phyloP scores from a whole-genome alignment of 2,888 invertebrate genomes.

The Chrysolina haemoptera region DNA sequence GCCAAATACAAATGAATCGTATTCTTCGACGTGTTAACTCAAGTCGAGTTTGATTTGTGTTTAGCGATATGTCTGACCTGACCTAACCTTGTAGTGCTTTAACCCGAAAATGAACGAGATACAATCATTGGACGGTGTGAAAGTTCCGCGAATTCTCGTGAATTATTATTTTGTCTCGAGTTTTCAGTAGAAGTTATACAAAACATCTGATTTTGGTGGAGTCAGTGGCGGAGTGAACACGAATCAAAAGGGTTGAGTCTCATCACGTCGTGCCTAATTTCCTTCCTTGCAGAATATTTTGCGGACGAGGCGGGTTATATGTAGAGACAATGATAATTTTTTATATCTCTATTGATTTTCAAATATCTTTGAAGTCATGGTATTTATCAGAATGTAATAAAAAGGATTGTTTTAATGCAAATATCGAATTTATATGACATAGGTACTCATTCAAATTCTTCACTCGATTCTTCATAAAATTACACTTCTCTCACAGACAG shows the following conservation, averaged over 20 bases:
- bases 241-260: no score
- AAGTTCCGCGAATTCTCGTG: conserved; percentile 31
- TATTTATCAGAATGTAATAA: no score
- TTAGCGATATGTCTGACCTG: conserved; percentile 39
- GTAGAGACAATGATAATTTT: no score
- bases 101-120: conserved; percentile 38
- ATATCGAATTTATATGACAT: no score
- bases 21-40: conserved; percentile 33
- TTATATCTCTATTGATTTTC: no score
- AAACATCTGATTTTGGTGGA: conserved; percentile 25
- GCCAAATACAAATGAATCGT: conserved; percentile 15
- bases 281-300: not conserved
- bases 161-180: conserved; percentile 26
- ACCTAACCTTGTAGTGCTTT: conserved; percentile 42
- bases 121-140: conserved; percentile 33
- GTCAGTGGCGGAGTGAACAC: conserved; percentile 3
- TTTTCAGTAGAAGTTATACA: conserved; percentile 33
- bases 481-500: no score
- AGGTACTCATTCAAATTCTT: no score
- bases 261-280: no score
- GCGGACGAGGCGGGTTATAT: no score
- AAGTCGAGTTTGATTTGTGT: conserved; percentile 37
- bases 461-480: no score
- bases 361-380: no score
- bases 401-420: no score